phyloP scores from a whole-genome alignment of 2,797 vertebrate genomes.

The Helarctos malayanus region DNA sequence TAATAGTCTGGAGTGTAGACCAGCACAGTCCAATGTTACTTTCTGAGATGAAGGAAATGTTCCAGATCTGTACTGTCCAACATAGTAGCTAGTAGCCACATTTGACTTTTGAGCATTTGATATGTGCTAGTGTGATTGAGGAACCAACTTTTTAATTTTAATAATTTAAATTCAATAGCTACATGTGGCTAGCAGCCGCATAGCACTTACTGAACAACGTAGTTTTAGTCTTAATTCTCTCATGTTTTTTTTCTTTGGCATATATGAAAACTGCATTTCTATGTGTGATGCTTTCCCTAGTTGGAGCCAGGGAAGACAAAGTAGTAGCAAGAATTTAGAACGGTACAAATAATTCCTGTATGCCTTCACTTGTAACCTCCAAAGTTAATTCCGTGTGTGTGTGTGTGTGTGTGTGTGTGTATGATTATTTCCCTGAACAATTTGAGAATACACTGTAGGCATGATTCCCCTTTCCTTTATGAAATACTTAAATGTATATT shows the following conservation, averaged over 20 bases:
- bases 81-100: background rate
- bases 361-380: background rate
- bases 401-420: background rate
- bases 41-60: background rate
- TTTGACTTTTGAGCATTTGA: background rate
- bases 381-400: background rate
- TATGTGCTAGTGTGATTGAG: background rate
- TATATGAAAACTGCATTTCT: background rate
- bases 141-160: background rate
- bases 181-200: background rate
- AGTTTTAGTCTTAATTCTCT: background rate
- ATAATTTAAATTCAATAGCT: conserved; percentile 29
- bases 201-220: background rate
- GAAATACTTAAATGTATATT: conserved; percentile 37
- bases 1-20: background rate
- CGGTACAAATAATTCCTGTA: background rate
- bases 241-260: background rate
- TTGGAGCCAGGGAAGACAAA: background rate
- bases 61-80: background rate
- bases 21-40: background rate
- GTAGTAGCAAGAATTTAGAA: background rate
- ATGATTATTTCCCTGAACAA: background rate
- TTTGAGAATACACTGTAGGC: background rate
- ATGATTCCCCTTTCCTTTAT: background rate
- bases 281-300: background rate